phyloP scores from a whole-genome alignment of 1,140 invertebrate species.

The Drosophila triauraria region DNA sequence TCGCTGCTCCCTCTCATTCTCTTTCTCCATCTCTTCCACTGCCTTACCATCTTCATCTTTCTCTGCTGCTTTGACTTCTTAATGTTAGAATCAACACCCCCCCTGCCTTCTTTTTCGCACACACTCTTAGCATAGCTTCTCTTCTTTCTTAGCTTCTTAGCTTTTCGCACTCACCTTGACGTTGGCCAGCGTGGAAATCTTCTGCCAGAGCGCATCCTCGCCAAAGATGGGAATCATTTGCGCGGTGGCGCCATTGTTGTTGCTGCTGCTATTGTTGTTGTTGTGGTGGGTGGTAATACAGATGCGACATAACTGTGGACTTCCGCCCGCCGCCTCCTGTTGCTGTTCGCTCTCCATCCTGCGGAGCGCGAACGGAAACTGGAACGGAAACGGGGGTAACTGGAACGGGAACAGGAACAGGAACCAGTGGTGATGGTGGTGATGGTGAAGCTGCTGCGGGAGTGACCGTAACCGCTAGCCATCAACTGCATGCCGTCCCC shows the following conservation, averaged over 20 bases:
- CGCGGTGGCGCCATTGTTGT: conserved; percentile 38
- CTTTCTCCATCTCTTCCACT: neutral
- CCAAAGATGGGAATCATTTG: conserved; percentile 84
- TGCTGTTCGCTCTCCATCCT: conserved; percentile 32
- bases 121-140: neutral
- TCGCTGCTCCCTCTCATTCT: neutral
- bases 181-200: conserved; percentile 81
- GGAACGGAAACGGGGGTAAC: conserved; percentile 14
- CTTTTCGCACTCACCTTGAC: conserved; percentile 71
- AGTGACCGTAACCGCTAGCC: conserved; percentile 58
- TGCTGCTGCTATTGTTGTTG: conserved; percentile 6
- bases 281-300: conserved; percentile 75
- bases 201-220: conserved; percentile 82
- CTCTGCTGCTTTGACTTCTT: neutral
- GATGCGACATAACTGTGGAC: conserved; percentile 70
- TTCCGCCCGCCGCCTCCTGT: conserved; percentile 15
- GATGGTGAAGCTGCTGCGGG: conserved; percentile 33
- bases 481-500: conserved; percentile 61
- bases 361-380: conserved; percentile 12
- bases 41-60: neutral
- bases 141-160: conserved; percentile 1
- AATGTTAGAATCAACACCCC: conserved; percentile 4
- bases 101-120: neutral
- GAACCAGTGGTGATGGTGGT: conserved; percentile 4
- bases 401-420: conserved; percentile 3